Conservation (phyloP, 2,113 vertebrate genomes). For the Plectropomus leopardus region DNA sequence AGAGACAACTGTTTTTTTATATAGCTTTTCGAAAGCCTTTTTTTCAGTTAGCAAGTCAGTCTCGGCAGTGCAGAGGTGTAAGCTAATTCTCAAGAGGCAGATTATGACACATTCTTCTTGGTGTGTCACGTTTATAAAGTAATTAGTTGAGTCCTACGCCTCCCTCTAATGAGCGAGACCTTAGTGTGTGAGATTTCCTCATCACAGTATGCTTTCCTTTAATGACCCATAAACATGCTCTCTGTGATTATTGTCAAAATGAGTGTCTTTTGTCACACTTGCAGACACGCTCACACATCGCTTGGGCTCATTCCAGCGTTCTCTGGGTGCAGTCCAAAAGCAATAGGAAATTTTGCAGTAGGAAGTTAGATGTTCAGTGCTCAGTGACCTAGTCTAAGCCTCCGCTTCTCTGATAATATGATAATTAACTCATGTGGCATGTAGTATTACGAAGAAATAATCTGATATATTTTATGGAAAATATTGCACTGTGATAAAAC, state of each 20-base stretch:
- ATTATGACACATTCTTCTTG: constrained; percentile 52
- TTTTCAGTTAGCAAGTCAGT: not conserved
- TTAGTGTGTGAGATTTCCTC: constrained; percentile 45
- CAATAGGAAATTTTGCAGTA: constrained; percentile 53
- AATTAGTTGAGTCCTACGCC: constrained; percentile 52
- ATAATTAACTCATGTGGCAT: constrained; percentile 17
- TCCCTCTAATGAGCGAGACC: constrained; percentile 59
- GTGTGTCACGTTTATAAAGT: constrained; percentile 54
- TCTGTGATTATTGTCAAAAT: constrained; percentile 69
- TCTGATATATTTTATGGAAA: constrained; percentile 46
- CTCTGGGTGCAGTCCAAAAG: constrained; percentile 65
- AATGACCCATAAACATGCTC: constrained; percentile 66
- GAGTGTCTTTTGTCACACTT: constrained; percentile 69
- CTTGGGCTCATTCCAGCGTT: constrained; percentile 52
- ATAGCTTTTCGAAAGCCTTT: not conserved
- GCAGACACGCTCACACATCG: constrained; percentile 27
- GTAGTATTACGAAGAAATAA: constrained; percentile 40
- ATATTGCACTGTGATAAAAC: constrained; percentile 32
- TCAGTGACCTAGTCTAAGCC: constrained; percentile 26
- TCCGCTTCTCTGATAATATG: constrained; percentile 28
- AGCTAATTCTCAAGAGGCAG: constrained; percentile 35
- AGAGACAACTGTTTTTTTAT: not conserved
- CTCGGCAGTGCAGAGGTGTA: constrained; percentile 39
- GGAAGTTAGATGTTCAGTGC: constrained; percentile 47
- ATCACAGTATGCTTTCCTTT: constrained; percentile 57